Base-by-base conservation (phyloP, 1,140 invertebrate genomes). In the Zaprionus ghesquierei region DNA sequence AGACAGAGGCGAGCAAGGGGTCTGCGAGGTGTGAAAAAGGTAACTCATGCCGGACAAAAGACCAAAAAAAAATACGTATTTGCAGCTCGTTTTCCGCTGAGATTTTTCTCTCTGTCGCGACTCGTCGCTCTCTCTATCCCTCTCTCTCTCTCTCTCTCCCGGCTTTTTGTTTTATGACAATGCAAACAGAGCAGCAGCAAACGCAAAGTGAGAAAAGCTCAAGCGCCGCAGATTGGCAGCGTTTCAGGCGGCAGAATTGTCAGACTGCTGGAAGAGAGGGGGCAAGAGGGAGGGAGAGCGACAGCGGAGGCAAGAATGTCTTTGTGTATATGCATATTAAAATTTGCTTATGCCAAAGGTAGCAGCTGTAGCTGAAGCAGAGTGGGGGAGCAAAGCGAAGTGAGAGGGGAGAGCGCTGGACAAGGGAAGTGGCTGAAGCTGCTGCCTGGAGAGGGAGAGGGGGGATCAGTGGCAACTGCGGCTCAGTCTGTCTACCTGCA, bases 311-410 rank as follows among this genome's bases (percentile, higher is more conserved):
- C 3, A 51, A 27, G 55, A 46, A 55, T 74, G 71, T 74, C 63
- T 63, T 70, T 74, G 59, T 69, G 59, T 71, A 59, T 78, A 71
- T 72, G 73, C 84, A 81, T 87, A 86, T 87, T 86, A 86, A 86
- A 86, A 86, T 87, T 87, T 86, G 82, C 84, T 76, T 86, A 75
- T 75, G 56, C 66, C 29, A 59, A 61, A 65, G 13, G 15, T n/a
- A 15, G 44, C 29, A 69, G 38, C 53, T 41, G 35, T 41, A 61
- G 55, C 38, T 44, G 44, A 23, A 18, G 61, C 2, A 61, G 23
- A 60, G 54, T 53, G 23, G 18, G 22, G 18, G n/a, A 3, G 27
- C 0, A 3, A 6, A 12, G 35, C n/a, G n/a, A n/a, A n/a, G n/a
- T n/a, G 5, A 18, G 33, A 18, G 33, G 44, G 4, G 6, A 9